These are phyloP conservation scores for Zaprionus bogoriensis DNA, from an alignment of 2,888 invertebrate species.

Conservation along the genomic window DNA sequence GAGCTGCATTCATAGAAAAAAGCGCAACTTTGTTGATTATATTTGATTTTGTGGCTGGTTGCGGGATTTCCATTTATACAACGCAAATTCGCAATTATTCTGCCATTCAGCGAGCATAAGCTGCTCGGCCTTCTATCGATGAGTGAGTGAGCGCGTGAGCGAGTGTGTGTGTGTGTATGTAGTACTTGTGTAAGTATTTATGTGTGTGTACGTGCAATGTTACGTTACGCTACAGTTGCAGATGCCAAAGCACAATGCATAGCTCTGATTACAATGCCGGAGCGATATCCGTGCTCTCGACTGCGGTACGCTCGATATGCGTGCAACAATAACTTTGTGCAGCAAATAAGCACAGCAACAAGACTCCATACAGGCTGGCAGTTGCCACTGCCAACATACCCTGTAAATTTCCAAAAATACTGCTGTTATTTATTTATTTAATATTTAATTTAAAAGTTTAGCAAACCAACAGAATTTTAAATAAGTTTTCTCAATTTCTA, in stretches of 20 bases:
- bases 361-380: background rate
- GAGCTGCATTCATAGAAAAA: background rate
- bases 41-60: background rate
- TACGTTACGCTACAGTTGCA: constrained; percentile 1
- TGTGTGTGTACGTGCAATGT: background rate
- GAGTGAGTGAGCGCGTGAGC: background rate
- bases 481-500: no score
- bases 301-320: constrained; percentile 32
- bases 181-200: no score
- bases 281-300: constrained; percentile 22
- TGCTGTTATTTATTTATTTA: no score
- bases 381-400: background rate
- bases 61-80: constrained; percentile 5
- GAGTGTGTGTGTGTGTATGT: background rate
- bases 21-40: background rate
- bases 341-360: constrained; percentile 5
- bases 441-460: no score
- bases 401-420: no score
- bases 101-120: constrained; percentile 4
- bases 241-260: constrained; percentile 28
- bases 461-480: no score
- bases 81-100: constrained; percentile 23
- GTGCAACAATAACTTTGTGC: constrained; percentile 40
- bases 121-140: background rate
- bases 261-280: constrained; percentile 35